Evolutionary conservation across 2,888 invertebrate genomes (phyloP).

Genomic region (Drosophila austrosaltans): DNA sequence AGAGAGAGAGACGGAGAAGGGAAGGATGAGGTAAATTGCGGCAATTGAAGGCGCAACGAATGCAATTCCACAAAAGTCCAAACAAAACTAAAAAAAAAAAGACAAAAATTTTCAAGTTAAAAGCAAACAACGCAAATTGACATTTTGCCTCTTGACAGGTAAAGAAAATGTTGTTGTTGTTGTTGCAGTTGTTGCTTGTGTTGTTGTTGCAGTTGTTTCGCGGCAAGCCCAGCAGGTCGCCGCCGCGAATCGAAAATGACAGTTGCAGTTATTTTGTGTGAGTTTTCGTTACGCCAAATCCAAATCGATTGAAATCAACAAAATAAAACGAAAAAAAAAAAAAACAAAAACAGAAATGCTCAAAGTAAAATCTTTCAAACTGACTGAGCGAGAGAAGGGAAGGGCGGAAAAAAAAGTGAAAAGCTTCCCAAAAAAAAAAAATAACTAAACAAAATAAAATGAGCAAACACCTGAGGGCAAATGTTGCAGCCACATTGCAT

Average conservation of each 20-base stretch:
- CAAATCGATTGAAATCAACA: slow-evolving; percentile 46
- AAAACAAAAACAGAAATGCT: slow-evolving; percentile 38
- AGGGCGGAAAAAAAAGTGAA: slow-evolving; percentile 65
- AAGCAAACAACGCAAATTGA: slow-evolving; percentile 78
- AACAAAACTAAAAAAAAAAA: slow-evolving; percentile 39
- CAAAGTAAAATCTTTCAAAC: slow-evolving; percentile 53
- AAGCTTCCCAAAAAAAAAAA: slow-evolving; percentile 48
- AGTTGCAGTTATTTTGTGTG: slow-evolving; percentile 73
- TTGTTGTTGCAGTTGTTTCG: slow-evolving; percentile 23
- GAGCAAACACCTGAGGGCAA: slow-evolving; percentile 79
- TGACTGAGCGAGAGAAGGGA: slow-evolving; percentile 24
- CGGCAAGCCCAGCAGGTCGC: slow-evolving; percentile 77
- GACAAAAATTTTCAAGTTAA: slow-evolving; percentile 35
- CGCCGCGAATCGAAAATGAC: slow-evolving; percentile 72
- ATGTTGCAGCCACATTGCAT: slow-evolving; percentile 49
- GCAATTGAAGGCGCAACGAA: slow-evolving; percentile 78
- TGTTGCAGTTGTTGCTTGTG: slow-evolving; percentile 17
- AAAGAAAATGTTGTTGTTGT: slow-evolving; percentile 49
- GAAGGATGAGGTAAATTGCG: slow-evolving; percentile 57
- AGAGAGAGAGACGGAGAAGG: slow-evolving; percentile 5
- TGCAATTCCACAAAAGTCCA: slow-evolving; percentile 61
- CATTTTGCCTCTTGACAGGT: slow-evolving; percentile 72
- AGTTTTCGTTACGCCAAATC: slow-evolving; percentile 31
- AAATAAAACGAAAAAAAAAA: slow-evolving; percentile 21
- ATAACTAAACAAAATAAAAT: slow-evolving; percentile 18